Evolutionary conservation across 2,888 invertebrate species (phyloP), one percentile per base, ranked within the genome.

Genomic region (Sepiola atlantica): DNA sequence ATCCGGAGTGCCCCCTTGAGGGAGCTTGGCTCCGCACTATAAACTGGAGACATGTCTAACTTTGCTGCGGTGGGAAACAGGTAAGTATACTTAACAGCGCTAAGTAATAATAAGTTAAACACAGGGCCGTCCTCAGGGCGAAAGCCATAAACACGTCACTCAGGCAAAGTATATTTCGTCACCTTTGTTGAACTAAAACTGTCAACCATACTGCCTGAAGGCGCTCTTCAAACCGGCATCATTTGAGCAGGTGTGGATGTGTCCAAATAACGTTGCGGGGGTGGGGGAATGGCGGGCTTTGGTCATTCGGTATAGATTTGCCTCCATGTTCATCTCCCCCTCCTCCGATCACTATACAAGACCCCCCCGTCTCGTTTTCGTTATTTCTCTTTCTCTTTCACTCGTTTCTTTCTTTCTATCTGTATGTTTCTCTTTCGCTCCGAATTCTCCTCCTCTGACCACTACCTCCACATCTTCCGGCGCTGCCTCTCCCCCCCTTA

Each of bases 101-200:
- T 45, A 45, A 45, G 45, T 45, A 45, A 4, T 45, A 45, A 45
- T 45, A 45, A 45, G 45, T 45, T 45, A 77, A 77, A 32, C 8
- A 8, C 77, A 2, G n/a, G 77, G 18, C 10, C n/a, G 77, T 77
- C n/a, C 12, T 77, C 77, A 32, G n/a, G 14, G n/a, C n/a, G n/a
- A 77, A 77, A n/a, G 77, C 77, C 32, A 77, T 77, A 77, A 77
- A 77, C 77, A 77, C 77, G 77, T 77, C 77, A 77, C 77, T 77
- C 77, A 77, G 77, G n/a, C n/a, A 18, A 77, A 77, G n/a, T n/a
- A 32, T 61, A 61, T 61, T 61, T 77, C 77, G n/a, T 77, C 77
- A 77, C 77, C 77, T 32, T 45, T 77, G 77, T 77, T 77, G 77
- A 77, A 32, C 77, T 77, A n/a, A 16, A 77, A 77, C 77, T n/a